Conservation (phyloP, 2,113 vertebrate genomes). For the Forbesichthys papilliferus region DNA sequence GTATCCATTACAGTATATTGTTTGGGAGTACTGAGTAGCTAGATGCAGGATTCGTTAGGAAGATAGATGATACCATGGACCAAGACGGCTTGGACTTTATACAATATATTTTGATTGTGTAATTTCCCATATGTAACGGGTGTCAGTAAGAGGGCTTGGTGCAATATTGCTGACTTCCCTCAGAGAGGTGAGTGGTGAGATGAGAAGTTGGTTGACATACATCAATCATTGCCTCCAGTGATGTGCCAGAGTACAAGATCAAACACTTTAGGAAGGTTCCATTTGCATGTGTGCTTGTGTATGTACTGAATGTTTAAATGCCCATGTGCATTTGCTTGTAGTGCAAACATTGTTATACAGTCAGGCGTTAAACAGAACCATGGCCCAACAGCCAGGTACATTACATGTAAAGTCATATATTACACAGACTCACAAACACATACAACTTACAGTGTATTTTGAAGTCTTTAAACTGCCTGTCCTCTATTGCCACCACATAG, state of each 20-base stretch:
- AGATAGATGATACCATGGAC: background rate
- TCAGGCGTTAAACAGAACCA: conserved; percentile 7
- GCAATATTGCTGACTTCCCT: conserved; percentile 34
- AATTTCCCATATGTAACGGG: conserved; percentile 34
- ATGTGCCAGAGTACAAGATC: conserved; percentile 34
- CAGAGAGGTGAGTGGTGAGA: conserved; percentile 37
- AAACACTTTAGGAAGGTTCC: conserved; percentile 22
- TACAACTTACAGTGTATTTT: conserved; percentile 95
- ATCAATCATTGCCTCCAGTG: conserved; percentile 36
- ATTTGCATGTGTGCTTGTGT: conserved; percentile 14
- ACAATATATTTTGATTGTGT: conserved; percentile 28
- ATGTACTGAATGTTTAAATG: conserved; percentile 14
- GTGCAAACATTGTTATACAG: background rate
- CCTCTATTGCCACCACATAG: conserved; percentile 97
- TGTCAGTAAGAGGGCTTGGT: conserved; percentile 27
- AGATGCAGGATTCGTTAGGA: background rate
- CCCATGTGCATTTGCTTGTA: background rate
- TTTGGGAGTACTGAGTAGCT: background rate
- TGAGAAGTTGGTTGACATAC: conserved; percentile 50
- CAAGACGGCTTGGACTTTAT: conserved; percentile 1
- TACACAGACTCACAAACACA: conserved; percentile 5
- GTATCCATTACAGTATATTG: background rate
- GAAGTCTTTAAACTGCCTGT: conserved; percentile 99
- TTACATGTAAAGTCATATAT: background rate
- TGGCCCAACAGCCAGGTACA: background rate